Base-by-base conservation (phyloP, 2,888 invertebrate species). In the Empis livida region DNA sequence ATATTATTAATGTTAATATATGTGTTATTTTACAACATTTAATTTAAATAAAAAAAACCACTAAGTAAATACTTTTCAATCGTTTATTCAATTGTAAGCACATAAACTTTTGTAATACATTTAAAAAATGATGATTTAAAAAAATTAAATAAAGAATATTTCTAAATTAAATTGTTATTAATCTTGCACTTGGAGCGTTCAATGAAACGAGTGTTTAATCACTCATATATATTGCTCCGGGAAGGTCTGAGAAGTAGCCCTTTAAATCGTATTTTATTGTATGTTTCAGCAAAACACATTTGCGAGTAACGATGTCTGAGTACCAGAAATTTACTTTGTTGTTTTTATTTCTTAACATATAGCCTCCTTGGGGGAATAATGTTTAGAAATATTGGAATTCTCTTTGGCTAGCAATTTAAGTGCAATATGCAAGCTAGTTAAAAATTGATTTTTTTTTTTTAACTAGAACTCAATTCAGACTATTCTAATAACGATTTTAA, bases 401-500 rank as follows among this genome's bases (percentile, higher is more conserved):
- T 46, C 31, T 44, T 42, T 47, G 41, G 47, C 44, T 49, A 44
- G 49, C 49, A 20, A 42, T 44, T 45, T 47, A 15, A 49, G 49
- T 44, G 39, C 45, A 47, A 49, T 49, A 38, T 49, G 47, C 42
- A 46, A 49, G 49, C 49, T 45, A 27, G 46, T 42, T 43, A 14
- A 42, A 17, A 31, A 30, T 42, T 10, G 11, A 38, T 39, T 44
- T 15, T 39, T 30, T 43, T 13, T 17, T 42, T 27, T 23, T 17
- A 42, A 37, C 40, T 42, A 47, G 47, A 49, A 49, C 49, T 42
- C 49, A 49, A 49, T 49, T 49, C 49, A 47, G 49, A 49, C 49
- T 49, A 49, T 39, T 49, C 49, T 49, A 42, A 47, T 42, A 38
- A 35, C n/a, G 35, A n/a, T 35, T 13, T 13, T 5, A 13, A 13